phyloP scores from a whole-genome alignment of 1,140 invertebrate species.

The Pseudomyrmex gracilis region DNA sequence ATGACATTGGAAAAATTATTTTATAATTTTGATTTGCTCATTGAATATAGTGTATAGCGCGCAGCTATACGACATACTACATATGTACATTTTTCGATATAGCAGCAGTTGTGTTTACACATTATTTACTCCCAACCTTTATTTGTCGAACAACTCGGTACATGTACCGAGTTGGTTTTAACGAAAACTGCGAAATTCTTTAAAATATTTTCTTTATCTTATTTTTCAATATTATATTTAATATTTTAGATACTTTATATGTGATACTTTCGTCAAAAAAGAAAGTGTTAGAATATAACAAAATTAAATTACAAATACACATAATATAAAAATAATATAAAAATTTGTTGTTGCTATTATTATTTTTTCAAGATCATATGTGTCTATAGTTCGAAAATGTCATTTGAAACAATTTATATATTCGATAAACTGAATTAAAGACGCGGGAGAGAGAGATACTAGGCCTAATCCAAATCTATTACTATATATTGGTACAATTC shows the following conservation, averaged over 20 bases:
- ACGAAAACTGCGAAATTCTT: constrained; percentile 23
- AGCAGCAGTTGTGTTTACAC: constrained; percentile 55
- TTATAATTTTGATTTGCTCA: neutral
- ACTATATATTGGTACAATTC: constrained; percentile 11
- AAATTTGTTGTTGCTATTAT: neutral
- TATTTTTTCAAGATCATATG: neutral
- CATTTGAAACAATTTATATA: neutral
- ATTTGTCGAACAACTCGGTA: constrained; percentile 72
- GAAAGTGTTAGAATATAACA: too few species aligned
- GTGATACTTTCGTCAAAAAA: too few species aligned
- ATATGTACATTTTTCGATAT: constrained; percentile 5
- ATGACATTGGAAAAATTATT: too few species aligned
- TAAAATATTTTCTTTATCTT: constrained; percentile 13
- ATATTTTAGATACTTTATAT: too few species aligned
- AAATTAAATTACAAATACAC: neutral
- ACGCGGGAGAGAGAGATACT: neutral
- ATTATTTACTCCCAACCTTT: constrained; percentile 70
- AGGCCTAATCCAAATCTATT: neutral
- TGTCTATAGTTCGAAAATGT: too few species aligned
- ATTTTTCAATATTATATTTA: neutral
- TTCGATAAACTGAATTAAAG: constrained; percentile 23
- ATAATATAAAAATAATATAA: neutral
- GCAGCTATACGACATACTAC: neutral
- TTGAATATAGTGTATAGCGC: neutral
- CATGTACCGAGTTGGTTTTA: constrained; percentile 58